phyloP scores from a whole-genome alignment of 2,888 invertebrate species.

The Junonia oenone region DNA sequence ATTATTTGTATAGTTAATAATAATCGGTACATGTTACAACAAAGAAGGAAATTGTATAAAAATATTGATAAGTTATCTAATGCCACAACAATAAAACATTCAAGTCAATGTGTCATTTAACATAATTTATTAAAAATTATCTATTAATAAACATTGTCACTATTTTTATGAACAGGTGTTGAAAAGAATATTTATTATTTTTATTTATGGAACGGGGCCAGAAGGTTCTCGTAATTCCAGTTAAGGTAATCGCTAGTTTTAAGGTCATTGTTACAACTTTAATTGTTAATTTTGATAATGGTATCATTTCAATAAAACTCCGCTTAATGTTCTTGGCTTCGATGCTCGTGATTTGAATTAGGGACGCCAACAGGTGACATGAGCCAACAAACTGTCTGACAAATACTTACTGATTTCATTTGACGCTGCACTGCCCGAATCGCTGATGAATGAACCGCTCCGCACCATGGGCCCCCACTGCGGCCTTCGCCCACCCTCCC shows the following conservation, averaged over 20 bases:
- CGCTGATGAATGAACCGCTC: constrained; percentile 57
- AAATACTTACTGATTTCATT: constrained; percentile 68
- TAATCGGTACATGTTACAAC: not conserved
- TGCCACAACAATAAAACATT: not conserved
- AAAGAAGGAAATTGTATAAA: not conserved
- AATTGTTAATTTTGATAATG: constrained; percentile 12
- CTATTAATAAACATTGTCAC: not conserved
- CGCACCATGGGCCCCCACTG: constrained; percentile 66
- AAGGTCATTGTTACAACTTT: constrained; percentile 21
- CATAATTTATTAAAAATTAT: not conserved
- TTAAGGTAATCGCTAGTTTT: constrained; percentile 33
- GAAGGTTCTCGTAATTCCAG: constrained; percentile 29
- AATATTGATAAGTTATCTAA: not conserved
- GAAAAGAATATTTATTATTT: not conserved
- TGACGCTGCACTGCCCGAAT: constrained; percentile 52
- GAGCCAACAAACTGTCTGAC: constrained; percentile 40
- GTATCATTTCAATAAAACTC: constrained; percentile 14
- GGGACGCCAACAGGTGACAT: constrained; percentile 62
- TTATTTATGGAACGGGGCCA: constrained; percentile 17
- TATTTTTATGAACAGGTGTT: constrained; percentile 1
- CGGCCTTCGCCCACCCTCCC: constrained; percentile 59
- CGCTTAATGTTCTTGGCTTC: constrained; percentile 26
- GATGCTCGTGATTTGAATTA: constrained; percentile 20
- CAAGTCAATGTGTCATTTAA: not conserved
- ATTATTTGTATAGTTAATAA: not conserved